Percentiles rank a stretch among this genome's conserved stretches.
Conservation (phyloP, 2,797 vertebrate species). For the Chaenodraco wilsoni region DNA sequence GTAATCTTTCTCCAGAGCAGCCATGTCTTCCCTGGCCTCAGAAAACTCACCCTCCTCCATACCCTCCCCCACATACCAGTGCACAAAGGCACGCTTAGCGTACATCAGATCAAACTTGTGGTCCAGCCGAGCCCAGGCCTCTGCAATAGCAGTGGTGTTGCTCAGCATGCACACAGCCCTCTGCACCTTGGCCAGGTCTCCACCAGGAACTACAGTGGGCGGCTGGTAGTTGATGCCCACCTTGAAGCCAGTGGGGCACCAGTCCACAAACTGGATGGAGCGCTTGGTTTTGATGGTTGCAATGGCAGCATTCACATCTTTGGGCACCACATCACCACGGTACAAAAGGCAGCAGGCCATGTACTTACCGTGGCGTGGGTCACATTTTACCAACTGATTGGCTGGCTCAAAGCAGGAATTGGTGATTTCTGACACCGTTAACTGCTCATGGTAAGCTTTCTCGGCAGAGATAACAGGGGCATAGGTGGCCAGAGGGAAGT, state of each 20-base stretch:
- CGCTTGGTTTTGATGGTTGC: slow-evolving; percentile 85
- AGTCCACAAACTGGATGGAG: slow-evolving; percentile 83
- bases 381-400: slow-evolving; percentile 80
- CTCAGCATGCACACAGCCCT: slow-evolving; percentile 90
- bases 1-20: slow-evolving; percentile 87
- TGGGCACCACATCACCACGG: slow-evolving; percentile 86
- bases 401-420: slow-evolving; percentile 77
- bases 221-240: slow-evolving; percentile 89
- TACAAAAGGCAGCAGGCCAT: slow-evolving; percentile 43
- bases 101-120: slow-evolving; percentile 93
- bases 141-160: slow-evolving; percentile 90
- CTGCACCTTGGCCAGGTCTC: slow-evolving; percentile 89
- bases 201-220: slow-evolving; percentile 87
- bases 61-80: slow-evolving; percentile 90
- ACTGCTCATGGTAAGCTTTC: slow-evolving; percentile 67
- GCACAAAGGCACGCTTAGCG: slow-evolving; percentile 90
- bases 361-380: slow-evolving; percentile 77
- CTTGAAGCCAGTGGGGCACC: slow-evolving; percentile 85
- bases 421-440: slow-evolving; percentile 65
- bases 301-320: slow-evolving; percentile 85
- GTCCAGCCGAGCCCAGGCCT: slow-evolving; percentile 90
- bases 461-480: slow-evolving; percentile 74
- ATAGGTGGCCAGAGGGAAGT: slow-evolving; percentile 74
- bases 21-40: slow-evolving; percentile 82
- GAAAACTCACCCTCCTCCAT: slow-evolving; percentile 95